These are phyloP conservation scores for Mylabris phalerata DNA, from an alignment of 1,140 invertebrate genomes.

Conservation along the genomic window DNA sequence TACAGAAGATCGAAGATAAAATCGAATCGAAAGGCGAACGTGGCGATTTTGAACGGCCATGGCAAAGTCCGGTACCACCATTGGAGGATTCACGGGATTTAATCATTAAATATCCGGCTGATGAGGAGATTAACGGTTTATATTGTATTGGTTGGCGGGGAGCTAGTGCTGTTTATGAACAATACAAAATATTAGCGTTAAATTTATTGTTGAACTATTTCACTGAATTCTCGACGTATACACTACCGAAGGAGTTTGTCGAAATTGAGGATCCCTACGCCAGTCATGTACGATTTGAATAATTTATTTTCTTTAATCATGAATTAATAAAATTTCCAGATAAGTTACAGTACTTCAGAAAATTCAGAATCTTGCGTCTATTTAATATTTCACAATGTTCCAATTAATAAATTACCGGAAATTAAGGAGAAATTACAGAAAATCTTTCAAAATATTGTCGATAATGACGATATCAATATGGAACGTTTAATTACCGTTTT, in stretches of 20 bases:
- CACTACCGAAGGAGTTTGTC: conserved; percentile 76
- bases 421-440: conserved; percentile 56
- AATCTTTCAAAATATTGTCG: conserved; percentile 49
- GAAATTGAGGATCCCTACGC: conserved; percentile 77
- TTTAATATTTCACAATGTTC: conserved; percentile 72
- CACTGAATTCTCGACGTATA: conserved; percentile 75
- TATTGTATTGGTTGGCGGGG: conserved; percentile 77
- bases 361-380: conserved; percentile 64
- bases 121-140: conserved; percentile 79
- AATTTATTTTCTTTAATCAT: conserved; percentile 26
- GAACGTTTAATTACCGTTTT: conserved; percentile 65
- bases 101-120: conserved; percentile 66
- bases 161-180: conserved; percentile 55
- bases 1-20: conserved; percentile 70
- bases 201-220: conserved; percentile 76
- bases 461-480: conserved; percentile 62
- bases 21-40: conserved; percentile 53
- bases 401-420: conserved; percentile 55
- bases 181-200: conserved; percentile 54
- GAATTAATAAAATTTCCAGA: too few species aligned
- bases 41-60: conserved; percentile 61
- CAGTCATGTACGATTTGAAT: conserved; percentile 64
- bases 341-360: conserved; percentile 40
- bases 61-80: conserved; percentile 64
- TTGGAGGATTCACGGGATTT: conserved; percentile 48